Conservation (phyloP, 2,113 vertebrate species). For the Delphinus delphis region DNA sequence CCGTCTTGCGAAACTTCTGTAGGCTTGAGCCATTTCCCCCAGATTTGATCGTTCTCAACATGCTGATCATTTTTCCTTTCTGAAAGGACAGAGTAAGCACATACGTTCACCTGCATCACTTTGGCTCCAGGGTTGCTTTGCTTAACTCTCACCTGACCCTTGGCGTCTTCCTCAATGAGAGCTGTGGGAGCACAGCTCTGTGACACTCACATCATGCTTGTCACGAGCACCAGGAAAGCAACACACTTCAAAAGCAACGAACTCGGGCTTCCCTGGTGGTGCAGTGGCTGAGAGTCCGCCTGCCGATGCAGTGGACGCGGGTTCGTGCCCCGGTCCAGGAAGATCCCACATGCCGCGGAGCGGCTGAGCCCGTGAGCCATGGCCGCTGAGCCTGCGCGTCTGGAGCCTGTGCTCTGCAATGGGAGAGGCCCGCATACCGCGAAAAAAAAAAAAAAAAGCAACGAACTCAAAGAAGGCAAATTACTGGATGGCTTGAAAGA, state of each 20-base stretch:
- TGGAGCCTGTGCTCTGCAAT: no score
- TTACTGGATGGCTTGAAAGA: background rate
- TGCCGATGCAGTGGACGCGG: no score
- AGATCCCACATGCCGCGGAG: no score
- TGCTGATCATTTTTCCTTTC: background rate
- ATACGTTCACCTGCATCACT: background rate
- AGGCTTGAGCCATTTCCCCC: background rate
- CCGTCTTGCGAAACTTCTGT: background rate
- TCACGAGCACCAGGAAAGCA: background rate
- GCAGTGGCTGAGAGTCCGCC: no score
- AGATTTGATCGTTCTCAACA: background rate
- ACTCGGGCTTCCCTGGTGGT: no score
- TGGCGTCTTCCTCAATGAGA: no score
- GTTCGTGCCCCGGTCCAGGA: no score
- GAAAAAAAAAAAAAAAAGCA: no score
- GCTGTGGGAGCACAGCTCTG: rapidly evolving
- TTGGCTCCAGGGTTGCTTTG: background rate
- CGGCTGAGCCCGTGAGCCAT: no score
- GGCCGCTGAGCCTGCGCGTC: no score
- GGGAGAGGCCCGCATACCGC: no score
- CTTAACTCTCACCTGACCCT: background rate
- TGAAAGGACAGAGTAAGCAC: background rate
- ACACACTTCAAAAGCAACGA: background rate
- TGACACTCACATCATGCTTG: rapidly evolving
- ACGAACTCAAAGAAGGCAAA: background rate